Evolutionary conservation across 2,888 invertebrate species (phyloP), one percentile per base, ranked within the genome.

Genomic region (Leptinotarsa rubiginosa): DNA sequence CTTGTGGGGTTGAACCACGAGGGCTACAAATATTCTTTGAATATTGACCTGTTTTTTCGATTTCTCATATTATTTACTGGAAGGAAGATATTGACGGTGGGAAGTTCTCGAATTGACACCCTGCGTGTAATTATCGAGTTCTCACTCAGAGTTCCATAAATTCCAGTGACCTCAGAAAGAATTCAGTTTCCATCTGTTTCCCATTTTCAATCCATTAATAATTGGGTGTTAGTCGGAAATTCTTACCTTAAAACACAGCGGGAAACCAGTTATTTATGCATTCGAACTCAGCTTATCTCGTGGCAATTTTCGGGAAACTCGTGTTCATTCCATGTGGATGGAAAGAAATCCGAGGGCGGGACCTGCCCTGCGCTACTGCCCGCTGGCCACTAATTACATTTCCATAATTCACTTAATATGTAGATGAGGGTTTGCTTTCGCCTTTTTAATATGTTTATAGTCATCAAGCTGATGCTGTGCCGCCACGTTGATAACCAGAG

Each of bases 401-500:
- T 87, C 87, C 88, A 88, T 88, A 88, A 87, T 87, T 87, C 85
- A 84, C 86, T 88, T 88, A 88, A 88, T 87, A 88, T 88, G 88
- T 86, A 88, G 87, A 88, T 88, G 81, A 78, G 79, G 80, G 79
- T 78, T 81, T 82, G 84, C 84, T 86, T 82, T 85, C 85, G 85
- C 85, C 86, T 86, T 87, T 87, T 86, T 86, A 83, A 83, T 82
- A 81, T 81, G 80, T 79, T 81, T 79, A 79, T 79, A 76, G 74
- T 69, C 69, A 67, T 70, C 70, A 69, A 73, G 49, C 41, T 47
- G 31, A 31, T 16, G 18, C 56, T 41, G 16, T 59, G 59, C 47
- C 47, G 13, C 54, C 56, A 20, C 18, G 41, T 41, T 56, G 69
- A 69, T 69, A 69, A 69, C 69, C 47, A 20, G 4, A 56, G 47